Evolutionary conservation across 2,113 vertebrate genomes (phyloP).

Genomic region (Phaethon lepturus): DNA sequence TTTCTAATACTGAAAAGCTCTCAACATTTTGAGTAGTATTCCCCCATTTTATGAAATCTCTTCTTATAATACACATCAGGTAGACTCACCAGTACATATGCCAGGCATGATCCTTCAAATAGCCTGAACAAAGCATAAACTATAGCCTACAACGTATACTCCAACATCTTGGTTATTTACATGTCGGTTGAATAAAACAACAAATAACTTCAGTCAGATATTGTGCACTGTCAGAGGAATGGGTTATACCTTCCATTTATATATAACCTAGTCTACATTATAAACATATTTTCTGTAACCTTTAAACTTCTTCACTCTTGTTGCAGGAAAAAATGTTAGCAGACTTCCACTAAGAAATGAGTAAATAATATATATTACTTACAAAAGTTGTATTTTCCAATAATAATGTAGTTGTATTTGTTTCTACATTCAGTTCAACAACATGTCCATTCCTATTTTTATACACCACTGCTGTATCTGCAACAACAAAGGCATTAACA

Average conservation of each 20-base stretch:
- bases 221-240: neutral
- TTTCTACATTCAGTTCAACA: slow-evolving; percentile 91
- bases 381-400: slow-evolving; percentile 94
- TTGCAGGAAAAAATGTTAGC: neutral
- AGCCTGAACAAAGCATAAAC: neutral
- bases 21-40: neutral
- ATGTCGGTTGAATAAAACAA: neutral
- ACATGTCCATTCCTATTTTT: slow-evolving; percentile 93
- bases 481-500: slow-evolving; percentile 66
- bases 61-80: neutral
- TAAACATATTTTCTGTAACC: neutral
- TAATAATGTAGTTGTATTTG: slow-evolving; percentile 88
- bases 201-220: neutral
- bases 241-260: neutral
- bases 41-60: neutral
- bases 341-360: neutral
- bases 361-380: slow-evolving; percentile 72
- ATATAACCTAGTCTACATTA: neutral
- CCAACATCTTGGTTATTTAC: neutral
- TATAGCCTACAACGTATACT: neutral
- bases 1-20: neutral
- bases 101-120: neutral
- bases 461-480: slow-evolving; percentile 94
- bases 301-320: neutral
- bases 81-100: neutral